Base-by-base conservation (phyloP, 2,113 vertebrate species). In the Alectura lathami region DNA sequence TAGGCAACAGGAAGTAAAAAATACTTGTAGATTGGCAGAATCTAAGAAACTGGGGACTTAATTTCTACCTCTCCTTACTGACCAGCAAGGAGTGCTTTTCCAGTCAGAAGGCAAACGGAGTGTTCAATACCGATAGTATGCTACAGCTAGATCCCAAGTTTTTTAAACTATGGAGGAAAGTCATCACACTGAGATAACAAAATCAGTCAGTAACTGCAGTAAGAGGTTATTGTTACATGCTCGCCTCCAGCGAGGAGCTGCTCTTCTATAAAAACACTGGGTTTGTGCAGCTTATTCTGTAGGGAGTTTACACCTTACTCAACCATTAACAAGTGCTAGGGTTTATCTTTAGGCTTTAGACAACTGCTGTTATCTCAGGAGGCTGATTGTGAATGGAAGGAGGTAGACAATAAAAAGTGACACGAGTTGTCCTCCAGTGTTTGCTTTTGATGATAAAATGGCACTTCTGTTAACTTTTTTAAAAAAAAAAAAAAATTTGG, bases 11-110 rank as follows among this genome's bases (percentile, higher is more conserved):
- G 5, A 13, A 66, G 29, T 29, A 54, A 5, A 16, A 88, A 81
- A 53, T 18, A 24, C 29, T 29, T 23, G 2, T 8, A 0, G 1
- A 43, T 59, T 53, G 17, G 13, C 48, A 3, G 2, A 62, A 70
- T 64, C 43, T 72, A 29, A 0, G 14, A 8, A 83, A 62, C 27
- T 18, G 69, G 23, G 13, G 22, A 72, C 38, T 63, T n/a, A 24
- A 20, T 72, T 68, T 72, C 7, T 4, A 34, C 5, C 13, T 56
- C 21, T 32, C 16, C 17, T 63, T 42, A 38, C 29, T 30, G 34
- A 40, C 20, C 40, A 80, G n/a, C 8, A 73, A 82, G 40, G 36
- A 66, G 6, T 40, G 8, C 3, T 69, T 66, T 82, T 80, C 64
- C 24, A 53, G n/a, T 76, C 17, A 48, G 40, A 90, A 60, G 10